These are phyloP conservation scores for Trimorus sp. DNA, from an alignment of 2,888 invertebrate species.

Conservation along the genomic window DNA sequence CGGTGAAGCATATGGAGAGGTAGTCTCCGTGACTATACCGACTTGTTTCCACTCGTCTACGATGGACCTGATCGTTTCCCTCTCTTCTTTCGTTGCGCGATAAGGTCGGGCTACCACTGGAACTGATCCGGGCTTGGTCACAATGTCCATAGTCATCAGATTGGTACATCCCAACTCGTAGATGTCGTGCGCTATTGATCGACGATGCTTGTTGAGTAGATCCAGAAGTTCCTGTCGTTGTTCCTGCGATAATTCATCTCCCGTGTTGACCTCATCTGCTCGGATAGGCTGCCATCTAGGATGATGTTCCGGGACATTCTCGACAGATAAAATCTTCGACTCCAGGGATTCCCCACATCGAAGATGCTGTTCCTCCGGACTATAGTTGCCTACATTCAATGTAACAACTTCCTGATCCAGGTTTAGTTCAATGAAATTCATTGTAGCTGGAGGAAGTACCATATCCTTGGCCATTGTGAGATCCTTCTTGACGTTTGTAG, in stretches of 20 bases:
- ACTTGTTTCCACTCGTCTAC: conserved; percentile 19
- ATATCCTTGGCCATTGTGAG: background rate
- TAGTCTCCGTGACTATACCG: conserved; percentile 27
- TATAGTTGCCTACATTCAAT: conserved; percentile 9
- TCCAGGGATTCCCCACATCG: conserved; percentile 3
- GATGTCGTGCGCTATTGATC: conserved; percentile 21
- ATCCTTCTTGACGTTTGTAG: background rate
- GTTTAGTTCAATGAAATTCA: conserved; percentile 6
- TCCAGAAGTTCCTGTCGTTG: conserved; percentile 31
- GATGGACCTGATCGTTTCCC: conserved; percentile 20
- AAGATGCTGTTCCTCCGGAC: background rate
- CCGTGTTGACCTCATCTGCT: conserved; percentile 33
- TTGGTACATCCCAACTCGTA: conserved; percentile 24
- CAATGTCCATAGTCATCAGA: conserved; percentile 37
- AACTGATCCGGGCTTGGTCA: conserved; percentile 22
- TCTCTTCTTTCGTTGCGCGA: conserved; percentile 24
- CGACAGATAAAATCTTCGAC: conserved; percentile 21
- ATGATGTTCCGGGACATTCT: background rate
- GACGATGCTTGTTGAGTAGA: conserved; percentile 23
- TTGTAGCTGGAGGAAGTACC: conserved; percentile 7
- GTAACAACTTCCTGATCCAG: background rate
- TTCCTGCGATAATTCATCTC: conserved; percentile 2
- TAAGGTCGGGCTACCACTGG: conserved; percentile 39
- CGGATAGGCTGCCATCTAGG: conserved; percentile 29
- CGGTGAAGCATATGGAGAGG: conserved; percentile 21